Conservation (phyloP, 2,888 invertebrate species). For the Acronicta alni region DNA sequence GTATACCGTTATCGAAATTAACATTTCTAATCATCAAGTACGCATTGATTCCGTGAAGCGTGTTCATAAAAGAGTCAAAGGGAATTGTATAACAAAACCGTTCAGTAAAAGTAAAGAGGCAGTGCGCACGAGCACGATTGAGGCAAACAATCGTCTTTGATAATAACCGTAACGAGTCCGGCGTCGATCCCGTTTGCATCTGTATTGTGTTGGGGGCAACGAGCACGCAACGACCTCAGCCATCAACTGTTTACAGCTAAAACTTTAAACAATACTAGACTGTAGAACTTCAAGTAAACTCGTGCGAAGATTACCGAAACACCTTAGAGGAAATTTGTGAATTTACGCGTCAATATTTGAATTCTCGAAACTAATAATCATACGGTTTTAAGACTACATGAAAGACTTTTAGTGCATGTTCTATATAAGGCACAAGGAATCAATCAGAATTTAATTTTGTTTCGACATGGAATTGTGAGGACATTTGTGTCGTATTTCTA, state of each 20-base stretch:
- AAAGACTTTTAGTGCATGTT: slow-evolving; percentile 18
- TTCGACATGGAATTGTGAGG: slow-evolving; percentile 4
- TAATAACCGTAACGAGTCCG: slow-evolving; percentile 81
- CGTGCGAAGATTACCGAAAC: slow-evolving; percentile 29
- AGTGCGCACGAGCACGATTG: slow-evolving; percentile 73
- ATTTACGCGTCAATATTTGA: slow-evolving; percentile 27
- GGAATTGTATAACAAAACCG: slow-evolving; percentile 73
- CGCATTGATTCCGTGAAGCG: slow-evolving; percentile 42
- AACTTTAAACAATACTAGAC: slow-evolving; percentile 48
- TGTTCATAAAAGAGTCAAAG: slow-evolving; percentile 59
- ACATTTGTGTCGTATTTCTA: background rate
- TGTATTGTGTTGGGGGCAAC: slow-evolving; percentile 74
- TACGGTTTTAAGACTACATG: slow-evolving; percentile 18
- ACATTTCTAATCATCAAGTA: slow-evolving; percentile 50
- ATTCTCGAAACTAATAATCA: slow-evolving; percentile 19
- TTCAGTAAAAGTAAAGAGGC: slow-evolving; percentile 67
- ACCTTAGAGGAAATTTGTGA: slow-evolving; percentile 12
- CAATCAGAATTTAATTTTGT: slow-evolving; percentile 16
- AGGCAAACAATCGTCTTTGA: slow-evolving; percentile 77
- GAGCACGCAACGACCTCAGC: slow-evolving; percentile 67
- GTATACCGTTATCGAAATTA: slow-evolving; percentile 48
- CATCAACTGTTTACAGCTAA: slow-evolving; percentile 55
- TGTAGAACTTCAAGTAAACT: slow-evolving; percentile 41
- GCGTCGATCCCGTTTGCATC: slow-evolving; percentile 74
- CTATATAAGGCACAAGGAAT: slow-evolving; percentile 10